A percentile compares a stretch with the other conserved stretches of the same genome.
Conservation (phyloP, 2,797 vertebrate genomes). For the Eupleurogrammus muticus region DNA sequence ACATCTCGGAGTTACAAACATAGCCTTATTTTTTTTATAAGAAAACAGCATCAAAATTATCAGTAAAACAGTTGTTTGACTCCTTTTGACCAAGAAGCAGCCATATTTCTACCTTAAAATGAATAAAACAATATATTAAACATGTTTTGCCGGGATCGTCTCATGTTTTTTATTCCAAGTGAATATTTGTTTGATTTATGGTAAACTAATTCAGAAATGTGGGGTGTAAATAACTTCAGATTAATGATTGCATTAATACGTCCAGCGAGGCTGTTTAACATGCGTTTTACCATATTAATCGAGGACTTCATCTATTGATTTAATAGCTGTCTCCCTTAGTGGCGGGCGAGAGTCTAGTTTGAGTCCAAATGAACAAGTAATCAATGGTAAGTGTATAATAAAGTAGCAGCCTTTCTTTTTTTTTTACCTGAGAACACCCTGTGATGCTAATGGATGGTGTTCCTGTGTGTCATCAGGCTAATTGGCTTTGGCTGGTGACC, state of each 20-base stretch:
- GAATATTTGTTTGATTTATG: not conserved
- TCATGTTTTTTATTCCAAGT: not conserved
- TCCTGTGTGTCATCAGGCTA: constrained; percentile 67
- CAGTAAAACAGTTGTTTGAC: not conserved
- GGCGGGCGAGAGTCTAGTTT: constrained; percentile 41
- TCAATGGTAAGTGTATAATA: constrained; percentile 54
- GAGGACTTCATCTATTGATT: constrained; percentile 56
- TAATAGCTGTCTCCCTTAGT: constrained; percentile 31
- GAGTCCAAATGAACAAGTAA: constrained; percentile 40
- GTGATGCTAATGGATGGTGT: constrained; percentile 44
- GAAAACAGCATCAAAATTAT: not conserved
- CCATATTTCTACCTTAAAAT: not conserved
- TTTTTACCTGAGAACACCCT: constrained; percentile 22
- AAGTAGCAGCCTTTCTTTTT: constrained; percentile 29
- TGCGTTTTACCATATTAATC: constrained; percentile 36
- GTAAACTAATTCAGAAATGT: not conserved
- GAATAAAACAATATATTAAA: not conserved
- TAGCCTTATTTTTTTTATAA: not conserved
- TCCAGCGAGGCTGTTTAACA: constrained; percentile 19
- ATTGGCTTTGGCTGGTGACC: constrained; percentile 72
- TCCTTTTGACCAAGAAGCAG: not conserved
- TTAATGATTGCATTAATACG: constrained; percentile 39
- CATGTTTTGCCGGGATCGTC: too few relatives aligned
- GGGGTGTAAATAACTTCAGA: constrained; percentile 17
- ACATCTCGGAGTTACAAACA: not conserved